phyloP scores from a whole-genome alignment of 2,113 vertebrate species.

The Hystrix cristata region DNA sequence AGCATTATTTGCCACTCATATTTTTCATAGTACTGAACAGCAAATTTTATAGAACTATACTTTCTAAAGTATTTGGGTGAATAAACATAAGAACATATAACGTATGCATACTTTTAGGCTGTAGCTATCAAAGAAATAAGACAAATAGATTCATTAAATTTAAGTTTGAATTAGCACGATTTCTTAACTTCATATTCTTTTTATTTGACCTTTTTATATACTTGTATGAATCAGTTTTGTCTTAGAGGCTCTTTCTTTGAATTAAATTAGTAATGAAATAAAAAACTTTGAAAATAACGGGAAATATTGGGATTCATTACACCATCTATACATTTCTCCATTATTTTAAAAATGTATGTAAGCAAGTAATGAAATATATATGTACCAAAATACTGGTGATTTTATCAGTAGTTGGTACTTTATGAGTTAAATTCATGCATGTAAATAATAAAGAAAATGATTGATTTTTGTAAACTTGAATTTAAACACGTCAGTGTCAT shows the following conservation, averaged over 20 bases:
- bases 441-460: conserved; percentile 31
- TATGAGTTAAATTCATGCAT: background rate
- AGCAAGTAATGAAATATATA: background rate
- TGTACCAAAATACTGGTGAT: background rate
- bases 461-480: background rate
- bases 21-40: background rate
- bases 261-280: background rate
- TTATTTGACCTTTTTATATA: background rate
- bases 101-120: background rate
- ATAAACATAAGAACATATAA: background rate
- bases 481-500: conserved; percentile 37
- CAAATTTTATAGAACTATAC: background rate
- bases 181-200: background rate
- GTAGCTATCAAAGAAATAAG: background rate
- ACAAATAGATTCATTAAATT: background rate
- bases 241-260: background rate
- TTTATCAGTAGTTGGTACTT: background rate
- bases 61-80: background rate
- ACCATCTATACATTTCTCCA: background rate
- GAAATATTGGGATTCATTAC: background rate
- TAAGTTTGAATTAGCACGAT: background rate
- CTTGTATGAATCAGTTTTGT: background rate
- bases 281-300: background rate
- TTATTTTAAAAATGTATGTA: background rate
- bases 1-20: background rate